Conservation (phyloP, 1,140 invertebrate genomes). For the Drosophila mojavensis region DNA sequence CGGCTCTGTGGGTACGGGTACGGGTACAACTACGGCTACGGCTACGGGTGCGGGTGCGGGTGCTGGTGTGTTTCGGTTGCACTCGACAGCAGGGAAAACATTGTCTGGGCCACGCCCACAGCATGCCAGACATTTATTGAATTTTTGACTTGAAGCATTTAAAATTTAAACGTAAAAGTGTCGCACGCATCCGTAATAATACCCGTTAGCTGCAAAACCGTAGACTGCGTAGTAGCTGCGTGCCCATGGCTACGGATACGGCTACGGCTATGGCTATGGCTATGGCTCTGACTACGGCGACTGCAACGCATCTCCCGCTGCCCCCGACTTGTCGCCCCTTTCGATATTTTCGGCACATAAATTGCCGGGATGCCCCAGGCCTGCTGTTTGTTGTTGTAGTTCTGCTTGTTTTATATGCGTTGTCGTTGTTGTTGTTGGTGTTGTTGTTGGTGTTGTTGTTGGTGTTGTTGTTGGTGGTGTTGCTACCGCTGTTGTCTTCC, state of each 20-base stretch:
- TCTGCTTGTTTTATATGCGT: conserved; percentile 33
- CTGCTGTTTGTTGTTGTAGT: conserved; percentile 35
- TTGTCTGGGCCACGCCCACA: conserved; percentile 45
- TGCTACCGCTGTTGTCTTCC: conserved; percentile 59
- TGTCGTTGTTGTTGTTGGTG: conserved; percentile 9
- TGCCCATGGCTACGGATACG: conserved; percentile 1
- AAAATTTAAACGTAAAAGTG: conserved; percentile 65
- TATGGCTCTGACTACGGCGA: too few species aligned
- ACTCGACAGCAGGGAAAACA: too few species aligned
- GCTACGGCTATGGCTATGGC: neutral
- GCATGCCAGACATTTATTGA: conserved; percentile 66
- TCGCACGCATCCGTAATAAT: conserved; percentile 43
- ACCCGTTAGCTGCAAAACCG: conserved; percentile 5
- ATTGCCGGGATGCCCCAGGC: conserved; percentile 43
- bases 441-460: conserved; percentile 29
- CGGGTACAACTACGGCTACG: neutral
- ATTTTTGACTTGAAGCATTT: conserved; percentile 74
- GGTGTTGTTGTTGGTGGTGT: conserved; percentile 21
- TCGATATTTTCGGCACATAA: conserved; percentile 65
- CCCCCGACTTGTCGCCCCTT: conserved; percentile 15
- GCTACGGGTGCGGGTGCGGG: too few species aligned
- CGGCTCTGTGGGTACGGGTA: conserved; percentile 10
- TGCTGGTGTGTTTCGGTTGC: too few species aligned
- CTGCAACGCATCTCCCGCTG: neutral
- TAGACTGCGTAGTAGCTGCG: conserved; percentile 13